These are phyloP conservation scores for Morbakka virulenta DNA, from an alignment of 30 jellyfish, hydroid and myxozoan genomes.

Conservation along the genomic window DNA sequence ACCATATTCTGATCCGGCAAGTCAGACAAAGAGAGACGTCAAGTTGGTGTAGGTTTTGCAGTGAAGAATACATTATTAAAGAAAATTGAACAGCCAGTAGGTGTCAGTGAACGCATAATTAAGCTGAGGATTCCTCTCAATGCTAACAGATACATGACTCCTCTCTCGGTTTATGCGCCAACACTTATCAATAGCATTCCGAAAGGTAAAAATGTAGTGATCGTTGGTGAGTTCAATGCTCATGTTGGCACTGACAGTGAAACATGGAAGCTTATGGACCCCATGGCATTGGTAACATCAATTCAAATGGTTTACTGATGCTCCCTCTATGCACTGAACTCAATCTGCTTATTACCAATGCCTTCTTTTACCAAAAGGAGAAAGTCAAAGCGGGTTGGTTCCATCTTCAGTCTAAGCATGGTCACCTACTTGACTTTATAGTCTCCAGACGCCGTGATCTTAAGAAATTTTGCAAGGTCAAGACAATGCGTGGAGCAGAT, in stretches of 20 bases:
- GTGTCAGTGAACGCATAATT: too few relatives aligned
- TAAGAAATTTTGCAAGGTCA: not conserved
- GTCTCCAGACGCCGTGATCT: conserved; percentile 8
- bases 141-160: too few relatives aligned
- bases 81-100: too few relatives aligned
- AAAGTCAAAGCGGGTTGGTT: conserved; percentile 3
- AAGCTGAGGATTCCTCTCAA: too few relatives aligned
- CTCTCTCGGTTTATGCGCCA: too few relatives aligned
- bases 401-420: conserved; percentile 26
- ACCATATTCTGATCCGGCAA: too few relatives aligned
- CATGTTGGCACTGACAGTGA: conserved; percentile 17
- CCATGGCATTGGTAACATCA: conserved; percentile 13
- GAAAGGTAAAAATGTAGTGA: too few relatives aligned
- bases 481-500: conserved; percentile 13
- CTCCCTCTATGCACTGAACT: not conserved
- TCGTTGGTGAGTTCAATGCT: conserved; percentile 27
- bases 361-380: not conserved
- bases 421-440: conserved; percentile 26
- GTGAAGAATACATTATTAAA: too few relatives aligned
- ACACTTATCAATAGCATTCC: too few relatives aligned
- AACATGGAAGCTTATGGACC: conserved; percentile 15
- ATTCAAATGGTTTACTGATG: conserved; percentile 4
- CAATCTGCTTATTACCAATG: conserved; percentile 2
- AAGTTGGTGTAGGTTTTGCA: too few relatives aligned
- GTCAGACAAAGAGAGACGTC: too few relatives aligned